These are phyloP conservation scores for Nanger granti DNA, from an alignment of 2,113 vertebrate species.

Conservation along the genomic window DNA sequence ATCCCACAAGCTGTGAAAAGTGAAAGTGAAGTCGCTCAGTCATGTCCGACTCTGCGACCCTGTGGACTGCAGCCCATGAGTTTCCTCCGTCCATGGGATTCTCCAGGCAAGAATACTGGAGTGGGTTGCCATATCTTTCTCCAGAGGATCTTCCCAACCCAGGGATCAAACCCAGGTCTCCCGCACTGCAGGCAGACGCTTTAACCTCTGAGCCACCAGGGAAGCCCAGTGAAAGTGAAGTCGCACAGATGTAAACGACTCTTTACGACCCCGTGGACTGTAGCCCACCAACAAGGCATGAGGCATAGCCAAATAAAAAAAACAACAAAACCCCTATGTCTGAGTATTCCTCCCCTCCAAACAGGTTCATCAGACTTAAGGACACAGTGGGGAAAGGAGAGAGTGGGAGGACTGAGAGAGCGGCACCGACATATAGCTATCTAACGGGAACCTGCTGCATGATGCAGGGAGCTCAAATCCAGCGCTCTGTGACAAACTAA, in stretches of 20 bases:
- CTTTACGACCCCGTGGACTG: too few relatives aligned
- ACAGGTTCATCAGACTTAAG: not conserved
- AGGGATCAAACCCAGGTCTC: too few relatives aligned
- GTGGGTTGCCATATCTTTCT: too few relatives aligned
- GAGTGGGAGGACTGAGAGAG: not conserved
- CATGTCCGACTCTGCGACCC: too few relatives aligned
- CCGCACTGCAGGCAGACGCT: too few relatives aligned
- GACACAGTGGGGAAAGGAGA: not conserved
- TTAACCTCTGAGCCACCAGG: too few relatives aligned
- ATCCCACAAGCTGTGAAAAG: not conserved
- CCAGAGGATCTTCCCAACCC: too few relatives aligned
- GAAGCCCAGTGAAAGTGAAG: too few relatives aligned
- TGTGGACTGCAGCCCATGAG: too few relatives aligned
- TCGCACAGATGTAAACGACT: accelerated
- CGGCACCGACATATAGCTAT: not conserved
- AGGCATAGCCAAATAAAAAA: not conserved
- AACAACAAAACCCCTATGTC: not conserved
- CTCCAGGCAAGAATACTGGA: too few relatives aligned
- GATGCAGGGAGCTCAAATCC: not conserved
- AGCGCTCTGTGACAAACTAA: not conserved
- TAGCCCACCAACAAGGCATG: not conserved
- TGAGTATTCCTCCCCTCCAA: not conserved
- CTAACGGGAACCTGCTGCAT: not conserved
- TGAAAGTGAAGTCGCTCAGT: too few relatives aligned
- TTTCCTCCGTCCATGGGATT: too few relatives aligned